phyloP scores from a whole-genome alignment of 1,140 invertebrate genomes.

The Muscidifurax raptorellus region DNA sequence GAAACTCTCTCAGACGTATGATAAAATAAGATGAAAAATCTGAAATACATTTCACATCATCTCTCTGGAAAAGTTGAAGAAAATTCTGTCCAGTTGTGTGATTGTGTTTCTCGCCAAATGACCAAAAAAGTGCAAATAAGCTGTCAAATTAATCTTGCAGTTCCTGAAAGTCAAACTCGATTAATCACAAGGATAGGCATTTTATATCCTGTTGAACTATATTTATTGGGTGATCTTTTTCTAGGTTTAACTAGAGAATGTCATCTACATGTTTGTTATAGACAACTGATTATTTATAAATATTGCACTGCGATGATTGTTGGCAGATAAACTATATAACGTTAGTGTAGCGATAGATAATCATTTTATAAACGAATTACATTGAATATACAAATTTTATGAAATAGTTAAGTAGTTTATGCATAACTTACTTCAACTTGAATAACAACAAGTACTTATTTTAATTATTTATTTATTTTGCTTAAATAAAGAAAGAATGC shows the following conservation, averaged over 20 bases:
- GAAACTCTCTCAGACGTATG: constrained; percentile 77
- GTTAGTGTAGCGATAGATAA: no score
- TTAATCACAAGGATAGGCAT: neutral
- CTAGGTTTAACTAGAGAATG: constrained; percentile 24
- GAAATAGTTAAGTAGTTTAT: neutral
- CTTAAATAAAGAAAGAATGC: neutral
- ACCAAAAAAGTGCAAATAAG: neutral
- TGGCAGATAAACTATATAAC: neutral
- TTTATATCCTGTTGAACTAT: neutral
- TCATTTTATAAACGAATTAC: no score
- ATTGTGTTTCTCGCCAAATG: neutral
- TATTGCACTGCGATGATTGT: neutral
- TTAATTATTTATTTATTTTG: neutral
- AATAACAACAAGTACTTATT: neutral
- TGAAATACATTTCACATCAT: neutral
- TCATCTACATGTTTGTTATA: neutral
- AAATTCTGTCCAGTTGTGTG: no score
- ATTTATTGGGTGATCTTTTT: neutral
- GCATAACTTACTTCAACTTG: no score
- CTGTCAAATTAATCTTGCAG: neutral
- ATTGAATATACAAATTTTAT: neutral
- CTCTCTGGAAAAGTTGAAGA: neutral
- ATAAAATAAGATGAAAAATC: constrained; percentile 27
- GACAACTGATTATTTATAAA: neutral
- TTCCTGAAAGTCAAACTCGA: neutral